Conservation (phyloP, 2,113 vertebrate species). For the Eudyptes chrysolophus region DNA sequence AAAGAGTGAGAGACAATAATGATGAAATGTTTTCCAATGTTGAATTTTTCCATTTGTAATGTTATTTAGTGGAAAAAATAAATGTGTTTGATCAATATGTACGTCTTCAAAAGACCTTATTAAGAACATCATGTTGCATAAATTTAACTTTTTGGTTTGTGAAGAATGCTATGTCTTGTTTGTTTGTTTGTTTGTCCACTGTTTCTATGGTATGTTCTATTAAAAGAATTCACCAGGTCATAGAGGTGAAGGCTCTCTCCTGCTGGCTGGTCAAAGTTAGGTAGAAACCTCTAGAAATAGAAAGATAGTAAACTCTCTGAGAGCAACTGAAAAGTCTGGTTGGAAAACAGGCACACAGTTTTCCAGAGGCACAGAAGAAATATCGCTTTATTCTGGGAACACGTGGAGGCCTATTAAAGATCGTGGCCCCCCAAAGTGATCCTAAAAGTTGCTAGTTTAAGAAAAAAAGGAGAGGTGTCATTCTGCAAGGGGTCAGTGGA, state of each 20-base stretch:
- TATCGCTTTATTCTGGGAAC: accelerated
- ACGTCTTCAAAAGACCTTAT: neutral
- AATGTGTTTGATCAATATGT: neutral
- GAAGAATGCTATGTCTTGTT: neutral
- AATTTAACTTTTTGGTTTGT: neutral
- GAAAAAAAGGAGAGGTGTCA: neutral
- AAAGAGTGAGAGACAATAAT: neutral
- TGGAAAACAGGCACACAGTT: neutral
- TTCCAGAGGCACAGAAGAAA: neutral
- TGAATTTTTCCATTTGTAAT: neutral
- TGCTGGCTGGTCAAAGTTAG: neutral
- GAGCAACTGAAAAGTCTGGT: neutral
- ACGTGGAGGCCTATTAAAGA: neutral
- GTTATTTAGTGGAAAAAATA: neutral
- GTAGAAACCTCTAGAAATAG: neutral
- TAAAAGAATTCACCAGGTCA: neutral
- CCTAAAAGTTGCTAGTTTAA: neutral
- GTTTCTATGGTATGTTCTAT: neutral
- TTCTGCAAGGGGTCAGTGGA: neutral
- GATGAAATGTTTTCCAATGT: neutral
- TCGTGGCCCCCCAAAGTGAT: accelerated
- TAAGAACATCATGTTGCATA: neutral
- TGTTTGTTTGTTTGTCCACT: neutral
- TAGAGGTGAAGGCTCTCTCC: neutral
- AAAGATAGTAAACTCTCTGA: neutral